A percentile compares a stretch with the other conserved stretches of the same genome.
Evolutionary conservation across 2,888 invertebrate species (phyloP).

Genomic region (Watsonalla cultraria): DNA sequence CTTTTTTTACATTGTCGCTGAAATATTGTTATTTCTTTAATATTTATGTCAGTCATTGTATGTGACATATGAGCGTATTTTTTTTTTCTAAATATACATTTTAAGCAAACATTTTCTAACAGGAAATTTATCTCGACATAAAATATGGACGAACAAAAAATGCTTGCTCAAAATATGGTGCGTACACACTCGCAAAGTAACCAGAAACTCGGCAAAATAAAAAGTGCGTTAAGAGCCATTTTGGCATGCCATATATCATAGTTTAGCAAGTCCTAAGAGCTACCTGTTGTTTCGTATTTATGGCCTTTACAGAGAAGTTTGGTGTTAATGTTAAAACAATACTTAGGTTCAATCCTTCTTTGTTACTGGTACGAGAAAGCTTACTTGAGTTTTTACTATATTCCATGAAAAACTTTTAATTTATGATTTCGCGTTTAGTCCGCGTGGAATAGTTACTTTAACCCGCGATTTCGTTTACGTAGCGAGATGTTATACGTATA

Average conservation of each 20-base stretch:
- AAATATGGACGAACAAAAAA: conserved; percentile 19
- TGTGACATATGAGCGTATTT: too few species aligned
- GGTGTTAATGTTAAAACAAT: background rate
- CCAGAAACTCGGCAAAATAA: conserved; percentile 28
- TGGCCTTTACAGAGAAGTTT: conserved; percentile 29
- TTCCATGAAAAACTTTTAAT: too few species aligned
- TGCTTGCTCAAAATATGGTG: conserved; percentile 29
- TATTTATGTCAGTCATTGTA: too few species aligned
- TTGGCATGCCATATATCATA: conserved; percentile 46
- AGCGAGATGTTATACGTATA: too few species aligned
- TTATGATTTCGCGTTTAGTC: too few species aligned
- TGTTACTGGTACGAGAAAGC: too few species aligned
- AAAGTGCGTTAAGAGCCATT: conserved; percentile 43
- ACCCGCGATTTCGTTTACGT: too few species aligned
- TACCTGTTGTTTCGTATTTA: conserved; percentile 42
- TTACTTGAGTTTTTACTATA: too few species aligned
- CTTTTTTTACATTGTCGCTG: background rate
- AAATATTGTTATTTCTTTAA: too few species aligned
- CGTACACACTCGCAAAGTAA: conserved; percentile 26
- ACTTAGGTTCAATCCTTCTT: background rate
- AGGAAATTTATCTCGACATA: background rate
- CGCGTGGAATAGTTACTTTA: too few species aligned
- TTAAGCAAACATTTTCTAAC: background rate
- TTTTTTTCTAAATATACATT: background rate
- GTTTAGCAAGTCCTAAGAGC: conserved; percentile 44